phyloP scores from a whole-genome alignment of 2,113 vertebrate species.

The Percopsis transmontana region DNA sequence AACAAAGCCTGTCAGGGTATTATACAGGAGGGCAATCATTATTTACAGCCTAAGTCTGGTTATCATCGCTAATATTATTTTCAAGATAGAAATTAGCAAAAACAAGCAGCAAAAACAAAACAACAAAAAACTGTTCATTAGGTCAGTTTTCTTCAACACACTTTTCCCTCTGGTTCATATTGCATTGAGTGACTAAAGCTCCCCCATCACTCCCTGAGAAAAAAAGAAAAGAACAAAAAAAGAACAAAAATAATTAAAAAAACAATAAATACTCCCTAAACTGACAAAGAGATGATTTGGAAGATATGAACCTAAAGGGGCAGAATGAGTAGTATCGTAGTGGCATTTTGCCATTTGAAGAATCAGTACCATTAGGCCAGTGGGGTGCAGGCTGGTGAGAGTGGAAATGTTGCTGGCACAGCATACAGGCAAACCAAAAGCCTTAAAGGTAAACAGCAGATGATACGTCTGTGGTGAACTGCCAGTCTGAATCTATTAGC shows the following conservation, averaged over 20 bases:
- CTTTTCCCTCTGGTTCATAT: slow-evolving; percentile 89
- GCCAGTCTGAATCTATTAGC: slow-evolving; percentile 69
- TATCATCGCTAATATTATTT: slow-evolving; percentile 55
- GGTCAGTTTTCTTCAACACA: slow-evolving; percentile 72
- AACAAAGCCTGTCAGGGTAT: slow-evolving; percentile 65
- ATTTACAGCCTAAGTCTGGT: slow-evolving; percentile 84
- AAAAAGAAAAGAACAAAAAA: slow-evolving; percentile 82
- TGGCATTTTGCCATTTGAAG: slow-evolving; percentile 79
- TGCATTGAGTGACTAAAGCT: slow-evolving; percentile 92
- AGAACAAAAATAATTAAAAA: slow-evolving; percentile 34
- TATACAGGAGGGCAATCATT: slow-evolving; percentile 75
- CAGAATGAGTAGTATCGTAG: slow-evolving; percentile 72
- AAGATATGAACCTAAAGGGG: slow-evolving; percentile 88
- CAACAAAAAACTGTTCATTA: slow-evolving; percentile 59
- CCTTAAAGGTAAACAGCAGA: slow-evolving; percentile 29
- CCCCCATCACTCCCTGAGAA: slow-evolving; percentile 91
- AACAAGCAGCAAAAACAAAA: slow-evolving; percentile 58
- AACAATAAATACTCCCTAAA: slow-evolving; percentile 26
- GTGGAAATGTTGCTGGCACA: slow-evolving; percentile 47
- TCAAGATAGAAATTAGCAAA: slow-evolving; percentile 56
- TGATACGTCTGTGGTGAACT: slow-evolving; percentile 28
- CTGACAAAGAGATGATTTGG: slow-evolving; percentile 82
- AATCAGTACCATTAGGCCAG: slow-evolving; percentile 76
- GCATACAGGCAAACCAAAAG: slow-evolving; percentile 16
- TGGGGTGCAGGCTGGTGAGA: slow-evolving; percentile 63